Base-by-base conservation (phyloP, 2,888 invertebrate genomes). In the Archips crataeganus region DNA sequence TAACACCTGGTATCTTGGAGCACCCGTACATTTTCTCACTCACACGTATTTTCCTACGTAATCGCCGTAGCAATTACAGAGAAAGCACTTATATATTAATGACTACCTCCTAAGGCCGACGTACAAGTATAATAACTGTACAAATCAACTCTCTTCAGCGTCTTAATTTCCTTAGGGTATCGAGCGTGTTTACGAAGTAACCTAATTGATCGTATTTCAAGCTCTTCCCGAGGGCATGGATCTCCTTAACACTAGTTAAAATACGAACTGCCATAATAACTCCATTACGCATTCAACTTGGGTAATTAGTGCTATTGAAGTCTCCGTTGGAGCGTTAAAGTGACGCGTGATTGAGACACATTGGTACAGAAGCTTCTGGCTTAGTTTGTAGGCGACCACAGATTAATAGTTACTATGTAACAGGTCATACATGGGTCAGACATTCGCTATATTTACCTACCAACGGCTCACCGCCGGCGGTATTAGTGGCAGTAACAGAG, bases 151-250 rank as follows among this genome's bases (percentile, higher is more conserved):
- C 68, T 32, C 49, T 63, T 63, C 45, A 63, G 11, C 59, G 11
- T 59, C 59, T 59, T 59, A 59, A 59, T 59, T 64, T 70, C 70
- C 45, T 23, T 39, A 54, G n/a, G 70, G 72, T 57, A 36, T 47
- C 47, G n/a, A 36, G 36, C 42, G 62, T 72, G 61, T 72, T 72
- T 72, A 67, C 71, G 36, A 54, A 61, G 61, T 49, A 10, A 42
- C 36, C 67, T 62, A 72, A 72, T 67, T 62, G 71, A 72, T 72
- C 67, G 45, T 67, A 67, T 62, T 67, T 72, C 71, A 64, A 47
- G 45, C 34, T 34, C 59, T 45, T 36, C 51, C 65, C 51, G 3
- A 10, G 49, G 65, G 65, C 34, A 15, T 10, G 57, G 54, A 63
- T 23, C 45, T 65, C 65, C 39, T 60, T 34, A 65, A 65, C 67